A percentile compares a stretch with the other conserved stretches of the same genome.
These are phyloP conservation scores for Raphicerus campestris DNA, from an alignment of 2,113 vertebrate species.

Conservation along the genomic window DNA sequence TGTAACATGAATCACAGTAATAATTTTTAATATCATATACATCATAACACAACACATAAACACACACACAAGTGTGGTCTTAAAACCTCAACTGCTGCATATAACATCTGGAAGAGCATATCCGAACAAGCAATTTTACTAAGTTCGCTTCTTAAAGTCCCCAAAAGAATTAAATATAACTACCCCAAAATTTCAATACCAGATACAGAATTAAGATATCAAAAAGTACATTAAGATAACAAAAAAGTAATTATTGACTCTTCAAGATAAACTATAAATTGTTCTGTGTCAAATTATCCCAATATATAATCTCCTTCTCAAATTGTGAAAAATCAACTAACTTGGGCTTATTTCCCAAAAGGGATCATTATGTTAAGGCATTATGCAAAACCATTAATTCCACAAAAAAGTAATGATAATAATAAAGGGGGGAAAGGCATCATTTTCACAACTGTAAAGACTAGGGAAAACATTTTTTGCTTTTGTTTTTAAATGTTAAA, in stretches of 20 bases:
- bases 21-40: background rate
- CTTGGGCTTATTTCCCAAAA: background rate
- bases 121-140: background rate
- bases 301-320: background rate
- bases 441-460: background rate
- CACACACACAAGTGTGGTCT: background rate
- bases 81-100: background rate
- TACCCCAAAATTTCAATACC: background rate
- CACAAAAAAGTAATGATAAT: background rate
- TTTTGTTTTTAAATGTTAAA: background rate
- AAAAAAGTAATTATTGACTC: background rate
- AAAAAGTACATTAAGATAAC: background rate
- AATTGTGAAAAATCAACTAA: conserved; percentile 14
- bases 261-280: background rate
- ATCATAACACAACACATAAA: background rate
- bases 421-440: background rate
- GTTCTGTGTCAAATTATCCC: background rate
- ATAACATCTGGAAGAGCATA: background rate
- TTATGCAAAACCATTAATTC: background rate
- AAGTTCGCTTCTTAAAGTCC: background rate
- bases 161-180: background rate
- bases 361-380: background rate
- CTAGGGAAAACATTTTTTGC: background rate
- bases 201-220: background rate
- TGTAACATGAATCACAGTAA: background rate